Percentiles rank a stretch among this genome's conserved stretches.
phyloP scores from a whole-genome alignment of 2,888 invertebrate species.

The Eupithecia subfuscata region DNA sequence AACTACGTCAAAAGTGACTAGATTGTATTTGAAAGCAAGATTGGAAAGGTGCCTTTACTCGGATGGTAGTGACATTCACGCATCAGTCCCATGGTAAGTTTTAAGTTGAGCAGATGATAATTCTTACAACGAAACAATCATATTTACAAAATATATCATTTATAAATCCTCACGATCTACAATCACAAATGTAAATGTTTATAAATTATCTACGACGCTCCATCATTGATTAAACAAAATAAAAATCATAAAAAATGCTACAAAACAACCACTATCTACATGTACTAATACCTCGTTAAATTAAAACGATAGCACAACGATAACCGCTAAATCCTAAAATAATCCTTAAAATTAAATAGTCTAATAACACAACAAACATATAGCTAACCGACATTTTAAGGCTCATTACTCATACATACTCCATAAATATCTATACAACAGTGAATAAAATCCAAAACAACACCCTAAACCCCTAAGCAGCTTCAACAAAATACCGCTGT shows the following conservation, averaged over 20 bases:
- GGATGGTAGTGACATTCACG: constrained; percentile 35
- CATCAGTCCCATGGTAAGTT: constrained; percentile 76
- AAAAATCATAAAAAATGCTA: constrained; percentile 59
- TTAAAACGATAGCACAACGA: constrained; percentile 60
- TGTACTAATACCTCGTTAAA: constrained; percentile 51
- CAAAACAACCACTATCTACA: constrained; percentile 51
- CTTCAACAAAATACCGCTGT: constrained; percentile 68
- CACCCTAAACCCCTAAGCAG: constrained; percentile 68
- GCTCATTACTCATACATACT: constrained; percentile 73
- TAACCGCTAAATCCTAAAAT: constrained; percentile 60
- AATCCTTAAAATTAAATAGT: constrained; percentile 57
- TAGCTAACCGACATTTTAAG: constrained; percentile 74
- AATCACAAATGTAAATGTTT: constrained; percentile 70
- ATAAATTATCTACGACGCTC: constrained; percentile 72
- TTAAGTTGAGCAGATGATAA: constrained; percentile 82
- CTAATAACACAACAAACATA: constrained; percentile 75
- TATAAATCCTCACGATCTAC: constrained; percentile 65
- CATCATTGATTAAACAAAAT: constrained; percentile 63
- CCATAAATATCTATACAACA: constrained; percentile 77
- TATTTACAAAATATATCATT: constrained; percentile 79
- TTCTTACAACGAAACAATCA: constrained; percentile 78
- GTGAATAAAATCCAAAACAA: constrained; percentile 77
- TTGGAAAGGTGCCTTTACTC: constrained; percentile 25
- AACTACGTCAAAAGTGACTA: constrained; percentile 61
- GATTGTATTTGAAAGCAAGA: constrained; percentile 48